Base-by-base conservation (phyloP, 2,888 invertebrate genomes). In the Sesamia inferens region DNA sequence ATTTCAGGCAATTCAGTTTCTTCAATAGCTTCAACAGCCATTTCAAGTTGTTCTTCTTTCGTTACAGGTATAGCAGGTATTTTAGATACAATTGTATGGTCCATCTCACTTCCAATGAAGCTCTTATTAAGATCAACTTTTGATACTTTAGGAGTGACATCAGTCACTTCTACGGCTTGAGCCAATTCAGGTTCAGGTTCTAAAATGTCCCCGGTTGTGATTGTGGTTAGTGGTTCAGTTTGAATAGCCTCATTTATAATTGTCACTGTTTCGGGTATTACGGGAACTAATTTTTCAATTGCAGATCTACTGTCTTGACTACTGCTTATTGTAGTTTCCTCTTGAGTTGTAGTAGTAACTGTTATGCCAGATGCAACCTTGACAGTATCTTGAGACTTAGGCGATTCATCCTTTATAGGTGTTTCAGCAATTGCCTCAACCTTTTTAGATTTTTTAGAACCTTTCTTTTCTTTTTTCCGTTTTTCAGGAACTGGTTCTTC, bases 81-180 rank as follows among this genome's bases (percentile, higher is more conserved):
- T 78, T 86, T 84, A 22, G 86, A 82, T 1, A 73, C 61, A 24
- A 74, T 61, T 5, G 90, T 89, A 58, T 93, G 88, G 11, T 88
- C 88, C 47, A 85, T 87, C 78, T 93, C 92, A 82, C 86, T 91
- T 11, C 79, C 89, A 47, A 93, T 88, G 7, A 92, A 84, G 57
- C 72, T 86, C 54, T 88, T 89, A 6, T 89, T 90, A 5, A 89
- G 81, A 74, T 91, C 89, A 22, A 85, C 87, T 78, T 85, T 87
- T 14, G 77, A 62, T 11, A n/a, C 39, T 62, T 78, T 47, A 61
- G 70, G 66, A 0, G 42, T 68, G 2, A 77, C 74, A 57, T 79
- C 77, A 13, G 81, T 82, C 6, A 75, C 70, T 79, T 85, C 81
- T n/a, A 83, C 62, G 44, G 78, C 81, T 76, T 78, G 72, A n/a